Conservation (phyloP, 2,888 invertebrate genomes). For the Andrena praecox region DNA sequence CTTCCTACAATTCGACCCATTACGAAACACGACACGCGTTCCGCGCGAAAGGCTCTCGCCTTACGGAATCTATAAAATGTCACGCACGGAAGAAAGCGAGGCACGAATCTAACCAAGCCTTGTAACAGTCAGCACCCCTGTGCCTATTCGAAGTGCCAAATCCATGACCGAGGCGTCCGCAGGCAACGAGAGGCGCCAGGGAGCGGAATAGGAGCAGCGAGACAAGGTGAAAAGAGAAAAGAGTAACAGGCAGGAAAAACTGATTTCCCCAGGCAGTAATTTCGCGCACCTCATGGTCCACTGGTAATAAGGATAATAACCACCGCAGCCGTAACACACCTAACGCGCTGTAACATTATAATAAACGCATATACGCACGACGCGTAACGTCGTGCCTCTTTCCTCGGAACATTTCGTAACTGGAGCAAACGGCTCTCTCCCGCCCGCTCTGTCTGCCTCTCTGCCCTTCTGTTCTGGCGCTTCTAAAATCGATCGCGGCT, state of each 20-base stretch:
- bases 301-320: slow-evolving; percentile 53
- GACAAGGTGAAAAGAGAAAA: not conserved
- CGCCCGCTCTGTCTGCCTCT: slow-evolving; percentile 18
- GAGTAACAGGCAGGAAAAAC: slow-evolving; percentile 13
- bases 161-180: not conserved
- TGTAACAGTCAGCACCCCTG: not conserved
- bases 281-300: slow-evolving; percentile 41
- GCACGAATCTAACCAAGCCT: not conserved
- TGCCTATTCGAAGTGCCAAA: not conserved
- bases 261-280: slow-evolving; percentile 37
- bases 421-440: slow-evolving; percentile 27
- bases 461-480: slow-evolving; percentile 21
- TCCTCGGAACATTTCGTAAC: slow-evolving; percentile 60
- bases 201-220: too few species aligned
- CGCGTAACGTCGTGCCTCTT: slow-evolving; percentile 56
- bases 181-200: too few species aligned
- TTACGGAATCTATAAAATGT: not conserved
- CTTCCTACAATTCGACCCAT: slow-evolving; percentile 13
- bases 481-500: slow-evolving; percentile 42
- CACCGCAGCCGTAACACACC: slow-evolving; percentile 45
- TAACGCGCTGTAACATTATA: slow-evolving; percentile 59
- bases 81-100: not conserved
- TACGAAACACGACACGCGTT: slow-evolving; percentile 1
- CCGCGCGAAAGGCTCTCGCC: not conserved
- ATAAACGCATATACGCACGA: slow-evolving; percentile 53